Base-by-base conservation (phyloP, 2,888 invertebrate species). In the Melikaiella ostensackeni region DNA sequence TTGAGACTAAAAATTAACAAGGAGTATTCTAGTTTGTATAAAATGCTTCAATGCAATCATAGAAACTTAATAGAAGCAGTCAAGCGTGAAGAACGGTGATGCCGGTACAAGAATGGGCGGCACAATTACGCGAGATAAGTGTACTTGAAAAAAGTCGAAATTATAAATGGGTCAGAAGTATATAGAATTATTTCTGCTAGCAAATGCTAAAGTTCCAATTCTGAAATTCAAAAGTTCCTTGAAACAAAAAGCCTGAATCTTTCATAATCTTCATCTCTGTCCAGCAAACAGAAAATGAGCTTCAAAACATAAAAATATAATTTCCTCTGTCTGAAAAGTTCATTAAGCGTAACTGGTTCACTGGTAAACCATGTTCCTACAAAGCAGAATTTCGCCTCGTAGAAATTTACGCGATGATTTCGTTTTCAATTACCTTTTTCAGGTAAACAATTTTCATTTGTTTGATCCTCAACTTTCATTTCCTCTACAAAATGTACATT, bases 251-350 rank as follows among this genome's bases (percentile, higher is more conserved):
- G 42, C 42, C 16, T 16, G 0, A 42, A 16, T 30, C 1, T 5
- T 42, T 16, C 42, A n/a, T 64, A 27, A 42, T 19, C 16, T 46
- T 27, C 19, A 46, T 42, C 2, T 66, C 27, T 66, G 27, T 16
- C 19, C 66, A 27, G 46, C 42, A 13, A 46, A 46, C 24, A 27
- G 42, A 21, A 38, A 66, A 16, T 27, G 42, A 66, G 24, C 35
- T 38, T 64, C 13, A 42, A 35, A 63, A 2, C 21, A 63, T 35
- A 16, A 64, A 24, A 42, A 64, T 64, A 42, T n/a, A 64, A 42
- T 64, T 64, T 42, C 13, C 24, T 24, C 35, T 13, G 21, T 42
- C 33, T 9, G 33, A 62, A 62, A 62, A 62, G 21, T 62, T 21
- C 19, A 62, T 62, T 62, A 35, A 35, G 35, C 63, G 11, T 35